phyloP scores from a whole-genome alignment of 2,888 invertebrate species.

The Pristionchus japonicus region DNA sequence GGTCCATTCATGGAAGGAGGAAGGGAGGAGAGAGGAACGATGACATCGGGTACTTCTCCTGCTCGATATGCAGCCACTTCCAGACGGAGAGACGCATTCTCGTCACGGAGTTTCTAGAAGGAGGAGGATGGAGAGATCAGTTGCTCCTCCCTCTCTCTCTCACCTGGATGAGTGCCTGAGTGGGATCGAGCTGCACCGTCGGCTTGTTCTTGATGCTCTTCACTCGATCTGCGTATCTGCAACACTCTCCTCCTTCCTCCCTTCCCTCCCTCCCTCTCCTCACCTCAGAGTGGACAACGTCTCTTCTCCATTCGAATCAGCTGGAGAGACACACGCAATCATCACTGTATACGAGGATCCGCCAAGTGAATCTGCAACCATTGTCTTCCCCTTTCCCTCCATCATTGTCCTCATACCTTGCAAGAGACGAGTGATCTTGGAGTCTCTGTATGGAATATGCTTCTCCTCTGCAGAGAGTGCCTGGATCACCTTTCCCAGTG shows the following conservation, averaged over 20 bases:
- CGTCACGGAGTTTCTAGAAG: conserved; percentile 45
- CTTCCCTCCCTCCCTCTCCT: neutral
- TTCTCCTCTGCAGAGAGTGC: conserved; percentile 92
- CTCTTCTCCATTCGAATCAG: conserved; percentile 85
- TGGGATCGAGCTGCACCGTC: conserved; percentile 87
- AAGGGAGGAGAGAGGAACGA: neutral
- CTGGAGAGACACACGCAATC: conserved; percentile 95
- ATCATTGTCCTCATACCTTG: conserved; percentile 80
- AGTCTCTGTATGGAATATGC: conserved; percentile 97
- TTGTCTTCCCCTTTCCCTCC: too few relatives aligned
- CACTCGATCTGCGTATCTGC: conserved; percentile 78
- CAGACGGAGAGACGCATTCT: conserved; percentile 25
- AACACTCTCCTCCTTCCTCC: neutral
- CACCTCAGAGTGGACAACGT: conserved; percentile 85
- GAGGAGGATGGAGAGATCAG: too few relatives aligned
- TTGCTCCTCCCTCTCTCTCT: too few relatives aligned
- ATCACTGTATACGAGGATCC: conserved; percentile 93
- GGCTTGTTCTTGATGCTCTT: conserved; percentile 91
- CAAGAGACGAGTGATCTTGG: conserved; percentile 92
- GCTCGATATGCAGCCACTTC: conserved; percentile 44
- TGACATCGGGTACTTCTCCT: conserved; percentile 20
- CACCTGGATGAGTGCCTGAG: conserved; percentile 83
- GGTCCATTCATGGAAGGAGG: conserved; percentile 10
- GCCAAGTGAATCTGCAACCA: conserved; percentile 87
- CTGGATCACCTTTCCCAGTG: conserved; percentile 97